Evolutionary conservation across 2,113 vertebrate genomes (phyloP).

Genomic region (Odobenus rosmarus): DNA sequence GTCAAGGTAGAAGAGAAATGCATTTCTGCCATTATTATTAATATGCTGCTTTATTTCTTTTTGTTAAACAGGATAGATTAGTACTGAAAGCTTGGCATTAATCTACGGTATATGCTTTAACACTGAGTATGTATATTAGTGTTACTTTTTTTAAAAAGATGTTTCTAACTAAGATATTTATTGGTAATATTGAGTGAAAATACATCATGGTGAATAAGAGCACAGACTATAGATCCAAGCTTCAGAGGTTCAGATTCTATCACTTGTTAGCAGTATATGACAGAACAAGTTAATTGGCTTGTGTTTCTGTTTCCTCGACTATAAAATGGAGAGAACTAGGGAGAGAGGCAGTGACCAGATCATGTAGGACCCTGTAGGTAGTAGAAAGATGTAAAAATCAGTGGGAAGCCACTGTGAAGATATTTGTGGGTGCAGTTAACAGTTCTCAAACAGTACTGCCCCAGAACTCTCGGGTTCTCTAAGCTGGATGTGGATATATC

Average conservation of each 20-base stretch:
- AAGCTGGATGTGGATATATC: background rate
- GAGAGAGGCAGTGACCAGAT: background rate
- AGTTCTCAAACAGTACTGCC: background rate
- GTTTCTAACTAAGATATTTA: conserved; percentile 17
- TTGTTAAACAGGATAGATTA: background rate
- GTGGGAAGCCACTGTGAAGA: background rate
- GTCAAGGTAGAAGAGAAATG: background rate
- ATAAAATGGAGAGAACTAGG: background rate
- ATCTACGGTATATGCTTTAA: background rate
- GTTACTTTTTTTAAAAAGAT: background rate
- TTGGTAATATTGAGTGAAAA: background rate
- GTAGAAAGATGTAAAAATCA: background rate
- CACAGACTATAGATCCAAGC: background rate
- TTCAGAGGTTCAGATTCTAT: background rate
- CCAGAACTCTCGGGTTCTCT: background rate
- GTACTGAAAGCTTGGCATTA: background rate
- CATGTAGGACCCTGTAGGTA: background rate
- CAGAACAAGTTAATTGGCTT: conserved; percentile 1
- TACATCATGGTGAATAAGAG: background rate
- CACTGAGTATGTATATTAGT: background rate
- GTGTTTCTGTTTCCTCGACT: background rate
- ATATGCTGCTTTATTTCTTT: conserved; percentile 2
- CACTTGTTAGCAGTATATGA: background rate
- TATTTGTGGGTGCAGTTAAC: background rate
- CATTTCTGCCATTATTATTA: background rate